These are phyloP conservation scores for Rhabdophis nuchalis DNA, from an alignment of 2,797 vertebrate species.

Conservation along the genomic window DNA sequence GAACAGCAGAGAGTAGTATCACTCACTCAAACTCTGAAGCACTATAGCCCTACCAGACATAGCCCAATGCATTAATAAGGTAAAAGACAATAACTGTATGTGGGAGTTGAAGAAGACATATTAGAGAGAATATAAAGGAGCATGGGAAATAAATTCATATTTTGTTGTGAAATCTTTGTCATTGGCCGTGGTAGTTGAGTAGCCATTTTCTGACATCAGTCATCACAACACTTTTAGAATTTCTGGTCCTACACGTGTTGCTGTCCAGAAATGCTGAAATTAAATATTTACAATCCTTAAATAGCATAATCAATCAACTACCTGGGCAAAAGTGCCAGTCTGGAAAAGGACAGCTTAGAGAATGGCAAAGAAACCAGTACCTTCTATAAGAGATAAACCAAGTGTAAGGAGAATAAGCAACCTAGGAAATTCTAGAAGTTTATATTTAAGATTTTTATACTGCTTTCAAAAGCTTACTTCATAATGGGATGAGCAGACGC, in stretches of 20 bases:
- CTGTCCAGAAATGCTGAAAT: neutral
- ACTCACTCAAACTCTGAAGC: neutral
- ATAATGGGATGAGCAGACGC: neutral
- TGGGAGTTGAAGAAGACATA: neutral
- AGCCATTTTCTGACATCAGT: neutral
- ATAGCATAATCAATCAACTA: neutral
- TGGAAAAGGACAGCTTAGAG: neutral
- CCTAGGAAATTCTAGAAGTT: neutral
- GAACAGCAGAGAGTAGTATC: neutral
- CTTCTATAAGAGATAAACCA: neutral
- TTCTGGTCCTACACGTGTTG: neutral
- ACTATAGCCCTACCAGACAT: neutral
- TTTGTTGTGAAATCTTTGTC: neutral
- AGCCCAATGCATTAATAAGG: neutral
- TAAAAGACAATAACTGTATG: neutral
- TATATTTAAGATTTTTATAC: neutral
- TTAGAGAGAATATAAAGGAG: neutral
- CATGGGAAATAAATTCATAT: neutral
- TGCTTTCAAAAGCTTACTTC: neutral
- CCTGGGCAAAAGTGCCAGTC: neutral
- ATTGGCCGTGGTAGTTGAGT: neutral
- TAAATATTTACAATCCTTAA: neutral
- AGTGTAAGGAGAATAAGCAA: neutral
- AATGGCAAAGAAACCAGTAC: neutral
- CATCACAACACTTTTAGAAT: neutral